A percentile compares a stretch with the other conserved stretches of the same genome.
These are phyloP conservation scores for Cremastobaeus sp. DNA, from an alignment of 2,888 invertebrate genomes.

Conservation along the genomic window DNA sequence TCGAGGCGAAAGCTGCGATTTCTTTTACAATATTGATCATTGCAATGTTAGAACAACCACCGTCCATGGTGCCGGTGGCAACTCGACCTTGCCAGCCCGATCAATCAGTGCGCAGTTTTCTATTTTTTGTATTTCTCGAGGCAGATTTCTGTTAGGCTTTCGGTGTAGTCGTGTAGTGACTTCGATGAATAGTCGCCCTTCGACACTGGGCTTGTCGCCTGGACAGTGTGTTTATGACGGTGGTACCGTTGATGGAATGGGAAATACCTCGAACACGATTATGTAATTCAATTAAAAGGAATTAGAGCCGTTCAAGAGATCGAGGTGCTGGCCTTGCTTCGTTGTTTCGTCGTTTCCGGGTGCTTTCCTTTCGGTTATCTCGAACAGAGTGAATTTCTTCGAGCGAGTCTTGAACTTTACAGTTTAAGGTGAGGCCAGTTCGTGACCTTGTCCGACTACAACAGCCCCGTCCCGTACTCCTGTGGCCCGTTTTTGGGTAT, in stretches of 20 bases:
- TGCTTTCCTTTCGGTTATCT: constrained; percentile 11
- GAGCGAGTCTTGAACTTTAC: constrained; percentile 7
- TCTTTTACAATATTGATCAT: too few relatives aligned
- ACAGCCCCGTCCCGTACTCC: neutral
- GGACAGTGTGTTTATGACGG: neutral
- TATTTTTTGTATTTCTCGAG: too few relatives aligned
- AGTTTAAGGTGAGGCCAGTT: constrained; percentile 3
- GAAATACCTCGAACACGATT: constrained; percentile 5
- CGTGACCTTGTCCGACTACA: constrained; percentile 6
- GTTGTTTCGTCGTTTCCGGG: constrained; percentile 12
- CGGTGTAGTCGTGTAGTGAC: too few relatives aligned
- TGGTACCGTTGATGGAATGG: neutral
- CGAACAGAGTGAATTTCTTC: neutral
- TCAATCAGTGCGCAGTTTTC: constrained; percentile 7
- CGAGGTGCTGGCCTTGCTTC: constrained; percentile 5
- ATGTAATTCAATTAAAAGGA: constrained; percentile 9
- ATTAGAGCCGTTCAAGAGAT: too few relatives aligned
- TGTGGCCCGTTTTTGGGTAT: neutral
- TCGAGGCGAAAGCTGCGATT: neutral
- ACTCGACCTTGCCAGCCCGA: neutral
- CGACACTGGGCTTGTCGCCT: too few relatives aligned
- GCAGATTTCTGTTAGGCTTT: too few relatives aligned
- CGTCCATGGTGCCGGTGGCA: neutral
- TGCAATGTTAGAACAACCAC: neutral
- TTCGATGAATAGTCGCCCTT: too few relatives aligned